Evolutionary conservation across 2,888 invertebrate genomes (phyloP).

Genomic region (Amitus sp.): DNA sequence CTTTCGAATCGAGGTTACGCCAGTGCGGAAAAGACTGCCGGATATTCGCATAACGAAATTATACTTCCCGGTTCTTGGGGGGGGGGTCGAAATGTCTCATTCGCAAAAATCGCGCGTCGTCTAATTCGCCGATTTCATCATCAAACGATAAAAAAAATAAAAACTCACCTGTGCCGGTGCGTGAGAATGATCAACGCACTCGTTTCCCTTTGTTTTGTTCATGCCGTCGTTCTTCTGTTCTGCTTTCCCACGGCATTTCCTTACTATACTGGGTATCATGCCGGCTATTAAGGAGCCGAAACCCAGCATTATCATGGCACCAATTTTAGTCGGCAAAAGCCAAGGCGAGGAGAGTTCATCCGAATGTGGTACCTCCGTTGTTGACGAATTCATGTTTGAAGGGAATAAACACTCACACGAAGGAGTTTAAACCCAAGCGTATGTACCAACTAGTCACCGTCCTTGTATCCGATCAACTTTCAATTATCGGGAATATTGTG

Average conservation of each 20-base stretch:
- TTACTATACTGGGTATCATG: constrained; percentile 69
- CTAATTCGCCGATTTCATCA: too few relatives aligned
- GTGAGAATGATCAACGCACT: not conserved
- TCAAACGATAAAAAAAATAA: not conserved
- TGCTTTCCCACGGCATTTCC: constrained; percentile 48
- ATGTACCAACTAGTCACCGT: not conserved
- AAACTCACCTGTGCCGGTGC: not conserved
- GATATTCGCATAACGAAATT: too few relatives aligned
- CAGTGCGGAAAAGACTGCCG: too few relatives aligned
- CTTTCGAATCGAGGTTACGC: too few relatives aligned
- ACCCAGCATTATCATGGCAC: constrained; percentile 71
- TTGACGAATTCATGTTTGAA: too few relatives aligned
- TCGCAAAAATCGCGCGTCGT: too few relatives aligned
- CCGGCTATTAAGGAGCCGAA: constrained; percentile 71
- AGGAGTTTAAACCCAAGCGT: too few relatives aligned
- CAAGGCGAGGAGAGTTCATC: not conserved
- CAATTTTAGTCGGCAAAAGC: constrained; percentile 69
- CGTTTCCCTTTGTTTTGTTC: not conserved
- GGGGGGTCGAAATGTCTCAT: too few relatives aligned
- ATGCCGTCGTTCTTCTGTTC: not conserved
- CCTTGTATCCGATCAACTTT: not conserved
- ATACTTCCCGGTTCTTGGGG: too few relatives aligned
- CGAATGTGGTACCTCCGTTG: too few relatives aligned
- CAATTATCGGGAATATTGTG: not conserved
- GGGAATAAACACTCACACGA: too few relatives aligned